Conservation (phyloP, 1,140 invertebrate species). For the Heterodera schachtii region DNA sequence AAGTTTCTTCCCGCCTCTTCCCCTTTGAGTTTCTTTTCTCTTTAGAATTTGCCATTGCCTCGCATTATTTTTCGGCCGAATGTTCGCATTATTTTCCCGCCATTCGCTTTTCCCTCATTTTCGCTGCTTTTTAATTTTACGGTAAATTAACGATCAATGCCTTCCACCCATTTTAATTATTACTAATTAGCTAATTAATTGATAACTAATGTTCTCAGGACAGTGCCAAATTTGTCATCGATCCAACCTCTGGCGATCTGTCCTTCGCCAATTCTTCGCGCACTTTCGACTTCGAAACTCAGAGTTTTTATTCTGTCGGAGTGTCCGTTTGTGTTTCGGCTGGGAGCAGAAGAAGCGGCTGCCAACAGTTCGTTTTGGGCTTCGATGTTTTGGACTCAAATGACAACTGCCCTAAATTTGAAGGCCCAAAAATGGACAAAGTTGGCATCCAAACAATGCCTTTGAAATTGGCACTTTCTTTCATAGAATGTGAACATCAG, state of each 20-base stretch:
- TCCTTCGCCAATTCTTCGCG: slow-evolving; percentile 10
- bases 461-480: neutral
- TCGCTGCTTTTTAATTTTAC: neutral
- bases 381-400: slow-evolving; percentile 19
- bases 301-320: slow-evolving; percentile 21
- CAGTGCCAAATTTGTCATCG: slow-evolving; percentile 8
- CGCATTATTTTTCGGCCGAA: neutral
- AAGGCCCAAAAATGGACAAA: neutral
- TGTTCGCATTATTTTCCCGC: neutral
- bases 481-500: neutral
- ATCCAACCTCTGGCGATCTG: slow-evolving; percentile 13
- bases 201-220: slow-evolving; percentile 5
- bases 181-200: neutral
- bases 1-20: neutral
- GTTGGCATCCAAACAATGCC: neutral
- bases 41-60: neutral
- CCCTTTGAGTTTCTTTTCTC: neutral
- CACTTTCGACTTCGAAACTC: slow-evolving; percentile 16
- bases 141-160: slow-evolving; percentile 5
- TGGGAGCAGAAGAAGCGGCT: neutral
- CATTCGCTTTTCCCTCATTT: neutral
- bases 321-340: slow-evolving; percentile 14
- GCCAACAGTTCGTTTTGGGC: slow-evolving; percentile 6
- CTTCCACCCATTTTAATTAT: neutral
- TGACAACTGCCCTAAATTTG: slow-evolving; percentile 24